Base-by-base conservation (phyloP, 2,113 vertebrate species). In the Vidua macroura region DNA sequence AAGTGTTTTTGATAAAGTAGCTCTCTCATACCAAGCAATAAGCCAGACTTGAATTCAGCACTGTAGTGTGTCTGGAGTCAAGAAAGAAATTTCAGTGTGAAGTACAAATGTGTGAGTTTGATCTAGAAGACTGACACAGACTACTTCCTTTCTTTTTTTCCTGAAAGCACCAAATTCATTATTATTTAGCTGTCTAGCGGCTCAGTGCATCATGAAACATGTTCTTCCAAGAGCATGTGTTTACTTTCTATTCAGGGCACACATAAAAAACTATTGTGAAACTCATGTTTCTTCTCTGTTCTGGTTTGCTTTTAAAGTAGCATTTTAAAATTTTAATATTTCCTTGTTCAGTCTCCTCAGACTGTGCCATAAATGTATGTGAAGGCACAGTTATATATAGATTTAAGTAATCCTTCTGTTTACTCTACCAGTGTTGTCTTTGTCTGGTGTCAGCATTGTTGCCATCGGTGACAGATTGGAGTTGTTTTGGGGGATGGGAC, bases 371-470 rank as follows among this genome's bases (percentile, higher is more conserved):
- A 23, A 44, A 80, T 27, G 24, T 86, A 19, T 76, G 15, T 80
- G 82, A 93, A 44, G 52, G 37, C 73, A 56, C 11, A 72, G 55
- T 90, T 94, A 90, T 95, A 92, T 88, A 94, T 75, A 95, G 93
- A 48, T 93, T 91, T 83, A 84, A 89, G 70, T 97, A 97, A 96
- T 94, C 95, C 83, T 91, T 93, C 81, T 95, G 93, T 94, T 96
- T 96, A 88, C 83, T 52, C 55, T 74, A 85, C 77, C 37, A 9
- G 43, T 87, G 56, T 52, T 95, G 81, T 37, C 92, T 96, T 96
- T 96, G 86, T 96, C 95, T 96, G 83, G 55, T 48, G 9, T 96
- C 88, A 97, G 89, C 82, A 68, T 73, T 96, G 89, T 95, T 92
- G 95, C 84, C 83, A 84, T 83, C 90, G 82, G 91, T 3, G 55